Base-by-base conservation (phyloP, 2,113 vertebrate genomes). In the Pimephales promelas region DNA sequence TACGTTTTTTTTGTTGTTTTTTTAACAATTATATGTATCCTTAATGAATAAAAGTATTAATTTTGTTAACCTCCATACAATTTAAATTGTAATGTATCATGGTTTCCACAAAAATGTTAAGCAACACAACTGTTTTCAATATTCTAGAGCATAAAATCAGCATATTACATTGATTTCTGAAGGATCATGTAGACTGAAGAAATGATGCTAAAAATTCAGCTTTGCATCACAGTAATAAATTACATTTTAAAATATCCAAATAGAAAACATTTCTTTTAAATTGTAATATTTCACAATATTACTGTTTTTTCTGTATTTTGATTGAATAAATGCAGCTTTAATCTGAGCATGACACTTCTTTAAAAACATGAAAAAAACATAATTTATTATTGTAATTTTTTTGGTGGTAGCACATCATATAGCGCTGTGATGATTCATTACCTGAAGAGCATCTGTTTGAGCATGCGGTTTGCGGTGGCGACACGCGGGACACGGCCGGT, bases 371-470 rank as follows among this genome's bases (percentile, higher is more conserved):
- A 0, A 2, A 11, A 28, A 62, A 2, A 0, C 59, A 7, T 28
- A 64, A 18, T 31, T n/a, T n/a, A n/a, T n/a, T 34, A 9, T 54
- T 54, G 6, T 1, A 52, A 49, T 52, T 3, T 18, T 52, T 36
- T 52, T 52, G 16, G 49, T 52, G 16, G 49, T 52, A 22, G 16
- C 6, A 54, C 52, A 54, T 54, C 18, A 54, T 3, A 22, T 4
- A 40, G 34, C 10, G 0, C 34, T 34, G 18, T 8, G 11, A 10
- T n/a, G 45, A n/a, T n/a, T 14, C 11, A 18, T 77, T 88, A 99
- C 98, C 98, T 98, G 93, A 99, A 99, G 10, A 99, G 96, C 98
- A 99, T 99, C 86, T 99, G 98, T 87, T 99, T 99, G 3, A 99
- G 95, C 98, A 99, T 98, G 70, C 97, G 94, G 84, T 97, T 98